phyloP scores from a whole-genome alignment of 2,888 invertebrate genomes.

The Celastrina argiolus region DNA sequence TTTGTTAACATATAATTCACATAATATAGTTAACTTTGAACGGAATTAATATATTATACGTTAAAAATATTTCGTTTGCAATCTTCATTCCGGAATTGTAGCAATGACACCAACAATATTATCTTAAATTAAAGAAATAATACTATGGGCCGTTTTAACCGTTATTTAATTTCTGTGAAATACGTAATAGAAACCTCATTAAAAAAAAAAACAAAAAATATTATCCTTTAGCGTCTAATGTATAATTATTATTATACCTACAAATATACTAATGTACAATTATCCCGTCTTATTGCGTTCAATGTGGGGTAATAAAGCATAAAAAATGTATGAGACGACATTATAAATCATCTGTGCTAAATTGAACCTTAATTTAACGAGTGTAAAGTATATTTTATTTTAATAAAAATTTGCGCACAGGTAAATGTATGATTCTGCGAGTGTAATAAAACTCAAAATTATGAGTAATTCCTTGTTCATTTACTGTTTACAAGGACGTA shows the following conservation, averaged over 20 bases:
- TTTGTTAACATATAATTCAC: too few relatives aligned
- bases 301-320: conserved; percentile 20
- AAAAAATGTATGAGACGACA: conserved; percentile 18
- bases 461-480: conserved; percentile 13
- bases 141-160: too few relatives aligned
- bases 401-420: conserved; percentile 1
- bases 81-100: too few relatives aligned
- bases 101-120: too few relatives aligned
- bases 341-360: neutral
- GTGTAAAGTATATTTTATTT: neutral
- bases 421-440: conserved; percentile 1
- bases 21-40: too few relatives aligned
- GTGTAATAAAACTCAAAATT: conserved; percentile 9
- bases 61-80: too few relatives aligned
- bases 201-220: too few relatives aligned
- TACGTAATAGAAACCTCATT: too few relatives aligned
- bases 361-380: neutral
- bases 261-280: neutral
- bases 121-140: too few relatives aligned
- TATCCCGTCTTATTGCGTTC: neutral
- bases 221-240: too few relatives aligned
- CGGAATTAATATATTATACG: too few relatives aligned
- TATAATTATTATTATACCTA: neutral
- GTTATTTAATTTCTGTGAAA: too few relatives aligned
- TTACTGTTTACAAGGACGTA: neutral